Conservation (phyloP, 2,797 vertebrate species). For the Scyliorhinus canicula region DNA sequence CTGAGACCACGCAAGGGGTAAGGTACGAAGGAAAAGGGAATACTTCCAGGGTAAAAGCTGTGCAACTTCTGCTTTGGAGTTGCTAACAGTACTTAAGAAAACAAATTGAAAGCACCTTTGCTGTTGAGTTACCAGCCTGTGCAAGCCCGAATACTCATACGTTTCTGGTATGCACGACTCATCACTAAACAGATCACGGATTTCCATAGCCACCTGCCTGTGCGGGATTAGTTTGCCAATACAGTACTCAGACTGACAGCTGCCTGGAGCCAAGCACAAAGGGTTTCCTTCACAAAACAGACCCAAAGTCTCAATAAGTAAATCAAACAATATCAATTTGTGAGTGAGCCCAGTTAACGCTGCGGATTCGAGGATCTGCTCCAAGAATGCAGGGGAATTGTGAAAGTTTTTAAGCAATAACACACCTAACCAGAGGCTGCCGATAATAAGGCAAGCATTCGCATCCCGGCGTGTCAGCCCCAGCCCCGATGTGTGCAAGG, state of each 20-base stretch:
- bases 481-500: background rate
- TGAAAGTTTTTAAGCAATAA: background rate
- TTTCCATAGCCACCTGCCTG: background rate
- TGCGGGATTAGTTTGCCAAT: background rate
- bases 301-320: background rate
- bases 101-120: background rate
- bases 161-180: background rate
- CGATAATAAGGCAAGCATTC: background rate
- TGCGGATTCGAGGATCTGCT: background rate
- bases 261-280: background rate
- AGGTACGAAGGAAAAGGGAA: background rate
- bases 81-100: background rate
- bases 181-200: background rate
- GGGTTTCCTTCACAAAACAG: background rate
- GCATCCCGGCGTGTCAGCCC: background rate
- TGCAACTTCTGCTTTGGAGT: background rate
- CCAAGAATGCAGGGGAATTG: background rate
- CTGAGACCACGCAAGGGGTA: background rate
- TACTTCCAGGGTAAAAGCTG: background rate
- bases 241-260: background rate
- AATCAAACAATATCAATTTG: background rate
- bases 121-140: background rate
- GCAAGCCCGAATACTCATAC: background rate
- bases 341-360: background rate
- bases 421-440: no score